Evolutionary conservation across 92 coral and sea anemone species (phyloP), one percentile per base, ranked within the genome.

Genomic region (Palythoa grandiflora): DNA sequence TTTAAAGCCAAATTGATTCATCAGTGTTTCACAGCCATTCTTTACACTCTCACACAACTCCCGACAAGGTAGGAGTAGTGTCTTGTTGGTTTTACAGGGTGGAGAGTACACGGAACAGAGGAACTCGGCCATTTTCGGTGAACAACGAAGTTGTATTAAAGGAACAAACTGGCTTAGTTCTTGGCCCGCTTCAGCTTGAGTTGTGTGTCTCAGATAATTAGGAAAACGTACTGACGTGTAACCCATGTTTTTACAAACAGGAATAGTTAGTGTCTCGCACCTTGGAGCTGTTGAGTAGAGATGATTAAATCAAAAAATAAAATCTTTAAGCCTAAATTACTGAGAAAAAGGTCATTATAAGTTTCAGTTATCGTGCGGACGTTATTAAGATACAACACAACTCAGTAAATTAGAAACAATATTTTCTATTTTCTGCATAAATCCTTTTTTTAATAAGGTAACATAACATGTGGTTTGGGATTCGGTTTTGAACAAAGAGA

Each of bases 31-130:
- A 81, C 86, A 81, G 11, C 86, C 75, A 2, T 39, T 65, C 61
- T 6, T 81, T 44, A 61, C 75, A 20, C 75, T 81, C 75, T 81
- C 75, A 14, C 86, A 81, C 35, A 66, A 9, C 47, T 81, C 86
- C 47, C 86, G 86, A 65, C 86, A 81, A 66, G 86, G 86, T 66
- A 68, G 3, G 9, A 40, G 39, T 17, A 15, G 38, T 47, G 54
- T 65, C 14, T 21, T 44, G 12, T 51, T 57, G 28, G 86, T 55
- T 8, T 59, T 20, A 40, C 86, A 81, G 55, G 75, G 86, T 2
- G 86, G 86, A 21, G 86, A 75, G 11, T 66, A 81, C 47, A 44
- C 60, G n/a, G 38, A 44, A 48, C 86, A 81, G 60, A 81, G 86
- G 37, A 81, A 40, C 38, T 12, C 75, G 2, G 59, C 21, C 5